Evolutionary conservation across 2,888 invertebrate genomes (phyloP), one percentile per base, ranked within the genome.

Genomic region (Sceliomorpha sp.): DNA sequence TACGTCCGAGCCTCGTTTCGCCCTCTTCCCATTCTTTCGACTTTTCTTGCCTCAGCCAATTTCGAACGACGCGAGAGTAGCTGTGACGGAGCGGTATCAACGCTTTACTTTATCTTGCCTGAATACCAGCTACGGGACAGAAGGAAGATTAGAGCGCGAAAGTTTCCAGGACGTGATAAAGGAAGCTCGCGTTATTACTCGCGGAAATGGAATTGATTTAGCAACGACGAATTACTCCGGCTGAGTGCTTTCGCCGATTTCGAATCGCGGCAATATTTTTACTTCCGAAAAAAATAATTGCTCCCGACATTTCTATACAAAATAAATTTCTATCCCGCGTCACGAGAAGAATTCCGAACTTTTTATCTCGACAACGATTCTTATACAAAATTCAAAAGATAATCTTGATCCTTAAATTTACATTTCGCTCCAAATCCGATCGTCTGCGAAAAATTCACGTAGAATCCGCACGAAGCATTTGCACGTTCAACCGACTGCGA

Each of bases 21-120:
- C 29, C 32, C 26, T 47, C 47, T 47, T 58, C 17, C 37, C 24
- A 34, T 47, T 42, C 31, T 12, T 20, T 4, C 44, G 53, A 71
- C 67, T 78, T 79, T 75, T 74, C 72, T 67, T 68, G 58, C 56
- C 53, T 70, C 64, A 78, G 70, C 73, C 81, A 81, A 80, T 81
- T 79, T 78, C 70, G 51, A 26, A 59, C n/a, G 72, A 77, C 63
- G 66, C 59, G 47, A 31, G 29, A 36, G 53, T 66, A 47, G 40
- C 36, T 48, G 55, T 55, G 40, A 32, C 56, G 53, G 37, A 20
- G 34, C 40, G 29, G 55, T 50, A 60, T 62, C 62, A 51, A 60
- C 51, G 56, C 51, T 56, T 66, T 31, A 47, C 56, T 66, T 58
- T 58, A 66, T 58, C 50, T 56, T 31, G 44, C 31, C 14, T 17